Evolutionary conservation across 2,113 vertebrate genomes (phyloP).

Genomic region (Ciconia stormi): DNA sequence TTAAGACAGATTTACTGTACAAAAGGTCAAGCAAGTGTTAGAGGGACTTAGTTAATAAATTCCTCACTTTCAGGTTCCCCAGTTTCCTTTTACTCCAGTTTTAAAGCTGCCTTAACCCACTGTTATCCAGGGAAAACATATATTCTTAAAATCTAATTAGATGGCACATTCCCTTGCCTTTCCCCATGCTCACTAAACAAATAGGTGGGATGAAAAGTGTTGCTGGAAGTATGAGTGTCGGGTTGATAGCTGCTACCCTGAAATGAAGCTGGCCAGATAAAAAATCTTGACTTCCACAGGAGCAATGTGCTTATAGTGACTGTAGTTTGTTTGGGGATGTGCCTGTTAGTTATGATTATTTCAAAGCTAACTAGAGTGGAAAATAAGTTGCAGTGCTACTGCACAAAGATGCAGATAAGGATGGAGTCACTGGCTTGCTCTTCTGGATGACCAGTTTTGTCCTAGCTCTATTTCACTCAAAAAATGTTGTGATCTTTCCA

Average conservation of each 20-base stretch:
- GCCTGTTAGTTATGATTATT: background rate
- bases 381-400: background rate
- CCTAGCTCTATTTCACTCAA: conserved; percentile 39
- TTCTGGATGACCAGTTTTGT: conserved; percentile 40
- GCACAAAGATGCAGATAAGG: background rate
- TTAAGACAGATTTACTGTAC: background rate
- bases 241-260: background rate
- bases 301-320: background rate
- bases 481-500: background rate
- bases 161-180: background rate
- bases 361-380: background rate
- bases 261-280: background rate
- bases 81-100: background rate
- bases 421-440: background rate
- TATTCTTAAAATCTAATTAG: background rate
- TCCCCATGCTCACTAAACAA: background rate
- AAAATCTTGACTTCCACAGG: background rate
- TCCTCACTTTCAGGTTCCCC: background rate
- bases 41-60: background rate
- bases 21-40: background rate
- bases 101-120: background rate
- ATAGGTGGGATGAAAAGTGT: background rate
- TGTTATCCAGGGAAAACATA: background rate
- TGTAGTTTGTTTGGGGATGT: background rate
- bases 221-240: accelerated